Evolutionary conservation across 1,140 invertebrate species (phyloP).

Genomic region (Stratiolaelaps scimitus): DNA sequence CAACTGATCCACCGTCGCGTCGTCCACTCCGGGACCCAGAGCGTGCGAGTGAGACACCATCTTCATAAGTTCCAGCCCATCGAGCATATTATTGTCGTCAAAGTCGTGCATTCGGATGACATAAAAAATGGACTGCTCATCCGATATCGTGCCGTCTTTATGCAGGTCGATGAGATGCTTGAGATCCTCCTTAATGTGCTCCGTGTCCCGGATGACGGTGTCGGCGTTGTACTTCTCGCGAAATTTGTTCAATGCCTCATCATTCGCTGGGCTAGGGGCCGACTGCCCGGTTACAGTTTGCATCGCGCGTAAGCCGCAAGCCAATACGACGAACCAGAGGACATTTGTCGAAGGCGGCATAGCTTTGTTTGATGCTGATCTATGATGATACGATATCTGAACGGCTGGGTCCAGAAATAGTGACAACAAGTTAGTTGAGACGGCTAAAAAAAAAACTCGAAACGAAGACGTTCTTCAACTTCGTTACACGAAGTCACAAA

Average conservation of each 20-base stretch:
- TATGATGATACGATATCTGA: no score
- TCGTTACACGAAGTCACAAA: no score
- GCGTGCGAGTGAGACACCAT: not conserved
- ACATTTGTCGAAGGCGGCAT: no score
- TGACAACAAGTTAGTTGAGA: no score
- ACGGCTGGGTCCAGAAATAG: no score
- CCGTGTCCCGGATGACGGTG: constrained; percentile 13
- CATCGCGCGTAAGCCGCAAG: no score
- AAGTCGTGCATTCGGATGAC: constrained; percentile 22
- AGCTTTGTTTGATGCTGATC: no score
- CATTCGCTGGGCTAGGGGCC: no score
- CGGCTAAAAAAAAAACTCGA: no score
- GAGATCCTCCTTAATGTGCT: constrained; percentile 17
- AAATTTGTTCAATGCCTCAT: not conserved
- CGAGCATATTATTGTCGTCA: constrained; percentile 6
- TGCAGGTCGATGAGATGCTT: constrained; percentile 22
- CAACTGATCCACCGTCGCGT: constrained; percentile 37
- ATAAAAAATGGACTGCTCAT: not conserved
- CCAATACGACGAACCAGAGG: no score
- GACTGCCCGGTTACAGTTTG: no score
- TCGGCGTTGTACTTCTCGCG: constrained; percentile 19
- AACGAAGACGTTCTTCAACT: no score
- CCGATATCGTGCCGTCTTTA: not conserved
- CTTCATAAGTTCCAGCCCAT: constrained; percentile 14
- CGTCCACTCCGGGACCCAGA: constrained; percentile 32